phyloP scores from a whole-genome alignment of 2,888 invertebrate genomes.

The Lampropteryx suffumata region DNA sequence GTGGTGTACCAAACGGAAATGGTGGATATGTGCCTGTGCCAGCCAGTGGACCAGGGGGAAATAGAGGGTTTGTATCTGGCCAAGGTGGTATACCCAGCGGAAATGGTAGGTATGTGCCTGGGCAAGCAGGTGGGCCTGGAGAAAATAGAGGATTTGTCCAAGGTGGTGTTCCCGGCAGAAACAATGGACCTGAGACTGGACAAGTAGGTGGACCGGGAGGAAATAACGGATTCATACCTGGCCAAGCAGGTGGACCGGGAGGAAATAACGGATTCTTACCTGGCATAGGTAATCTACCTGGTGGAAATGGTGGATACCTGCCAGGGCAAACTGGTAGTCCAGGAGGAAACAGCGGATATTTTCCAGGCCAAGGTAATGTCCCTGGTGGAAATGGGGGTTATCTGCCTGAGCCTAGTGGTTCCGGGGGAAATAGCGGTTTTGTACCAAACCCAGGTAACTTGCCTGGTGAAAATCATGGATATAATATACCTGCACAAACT shows the following conservation, averaged over 20 bases:
- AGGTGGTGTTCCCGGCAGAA: not conserved
- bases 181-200: not conserved
- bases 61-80: conserved; percentile 26
- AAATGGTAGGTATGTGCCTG: conserved; percentile 23
- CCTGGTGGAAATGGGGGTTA: conserved; percentile 26
- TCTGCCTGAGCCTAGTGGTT: conserved; percentile 22
- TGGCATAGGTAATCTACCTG: not conserved
- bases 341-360: conserved; percentile 19
- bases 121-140: conserved; percentile 10
- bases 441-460: conserved; percentile 9
- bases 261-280: conserved; percentile 21
- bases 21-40: not conserved
- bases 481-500: conserved; percentile 25
- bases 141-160: conserved; percentile 3
- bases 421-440: conserved; percentile 2
- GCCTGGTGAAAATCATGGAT: conserved; percentile 2
- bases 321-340: conserved; percentile 14
- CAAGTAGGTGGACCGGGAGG: not conserved
- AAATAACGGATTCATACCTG: conserved; percentile 2
- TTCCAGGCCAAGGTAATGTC: conserved; percentile 20
- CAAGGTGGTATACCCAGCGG: conserved; percentile 9
- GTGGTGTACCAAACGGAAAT: no score
- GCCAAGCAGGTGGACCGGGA: conserved; percentile 11
- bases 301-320: conserved; percentile 1
- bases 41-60: conserved; percentile 20